Conservation (phyloP, 2,113 vertebrate genomes). For the Trinectes maculatus region DNA sequence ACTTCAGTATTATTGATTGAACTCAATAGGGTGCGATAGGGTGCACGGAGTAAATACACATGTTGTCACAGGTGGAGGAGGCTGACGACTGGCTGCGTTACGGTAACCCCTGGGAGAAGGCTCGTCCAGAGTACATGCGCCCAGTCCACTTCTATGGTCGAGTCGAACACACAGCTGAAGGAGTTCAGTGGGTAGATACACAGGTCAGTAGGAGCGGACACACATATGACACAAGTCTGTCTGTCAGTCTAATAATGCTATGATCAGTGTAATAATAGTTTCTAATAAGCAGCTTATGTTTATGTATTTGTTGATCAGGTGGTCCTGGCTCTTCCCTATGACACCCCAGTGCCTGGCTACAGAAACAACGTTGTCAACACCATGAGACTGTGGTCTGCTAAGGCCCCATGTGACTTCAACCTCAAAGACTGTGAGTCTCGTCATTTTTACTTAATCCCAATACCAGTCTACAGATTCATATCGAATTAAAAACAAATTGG, state of each 20-base stretch:
- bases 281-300: no score
- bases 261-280: no score
- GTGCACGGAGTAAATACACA: no score
- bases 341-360: slow-evolving; percentile 92
- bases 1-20: no score
- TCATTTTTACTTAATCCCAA: no score
- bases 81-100: slow-evolving; percentile 95
- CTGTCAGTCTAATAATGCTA: no score
- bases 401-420: slow-evolving; percentile 93
- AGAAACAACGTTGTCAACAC: slow-evolving; percentile 94
- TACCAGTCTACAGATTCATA: no score
- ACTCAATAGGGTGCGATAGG: no score
- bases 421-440: slow-evolving; percentile 91
- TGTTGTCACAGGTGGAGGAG: slow-evolving; percentile 87
- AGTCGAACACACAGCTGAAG: slow-evolving; percentile 86
- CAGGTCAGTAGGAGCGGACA: slow-evolving; percentile 79
- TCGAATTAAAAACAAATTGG: no score
- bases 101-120: slow-evolving; percentile 95
- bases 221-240: no score
- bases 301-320: slow-evolving; percentile 72
- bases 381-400: slow-evolving; percentile 94
- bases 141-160: slow-evolving; percentile 90
- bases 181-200: slow-evolving; percentile 90
- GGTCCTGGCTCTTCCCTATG: slow-evolving; percentile 90
- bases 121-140: slow-evolving; percentile 89